Percentiles rank a stretch among this genome's conserved stretches.
Conservation (phyloP, 92 coral and sea anemone genomes). For the Porites rus region DNA sequence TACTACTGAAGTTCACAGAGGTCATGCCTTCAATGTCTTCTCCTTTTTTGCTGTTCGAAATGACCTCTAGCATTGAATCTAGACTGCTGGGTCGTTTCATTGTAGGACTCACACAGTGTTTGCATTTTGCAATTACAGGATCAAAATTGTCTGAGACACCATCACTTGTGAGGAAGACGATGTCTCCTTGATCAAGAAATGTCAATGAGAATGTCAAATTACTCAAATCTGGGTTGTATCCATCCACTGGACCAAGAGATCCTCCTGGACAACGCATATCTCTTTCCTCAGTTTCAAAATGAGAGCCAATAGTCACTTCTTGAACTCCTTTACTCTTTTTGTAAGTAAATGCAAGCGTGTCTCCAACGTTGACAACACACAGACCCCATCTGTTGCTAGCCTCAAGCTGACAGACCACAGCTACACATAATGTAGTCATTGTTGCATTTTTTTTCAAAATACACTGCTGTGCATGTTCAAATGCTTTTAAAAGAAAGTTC, state of each 20-base stretch:
- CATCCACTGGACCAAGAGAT: conserved; percentile 93
- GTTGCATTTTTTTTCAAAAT: conserved; percentile 86
- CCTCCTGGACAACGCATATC: conserved; percentile 99
- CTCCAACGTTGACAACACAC: conserved; percentile 96
- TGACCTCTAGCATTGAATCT: conserved; percentile 63
- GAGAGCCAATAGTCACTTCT: conserved; percentile 97
- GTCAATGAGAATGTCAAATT: conserved; percentile 94
- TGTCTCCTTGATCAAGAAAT: conserved; percentile 82
- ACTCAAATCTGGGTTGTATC: conserved; percentile 93
- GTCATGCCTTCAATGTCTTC: background rate
- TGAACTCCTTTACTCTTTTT: conserved; percentile 72
- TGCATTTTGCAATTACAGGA: conserved; percentile 86
- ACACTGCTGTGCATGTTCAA: conserved; percentile 83
- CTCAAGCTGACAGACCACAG: conserved; percentile 85
- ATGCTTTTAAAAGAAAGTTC: conserved; percentile 71
- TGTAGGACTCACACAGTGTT: conserved; percentile 63
- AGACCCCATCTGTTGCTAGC: conserved; percentile 86
- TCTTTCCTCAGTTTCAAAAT: conserved; percentile 72
- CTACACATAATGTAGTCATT: conserved; percentile 95
- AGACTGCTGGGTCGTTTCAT: conserved; percentile 56
- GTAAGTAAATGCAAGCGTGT: conserved; percentile 90
- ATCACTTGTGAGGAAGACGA: conserved; percentile 97
- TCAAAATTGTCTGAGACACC: conserved; percentile 98
- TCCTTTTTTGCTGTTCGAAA: background rate
- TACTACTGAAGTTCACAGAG: background rate